Conservation (phyloP, 2,113 vertebrate genomes). For the Delphinus delphis region DNA sequence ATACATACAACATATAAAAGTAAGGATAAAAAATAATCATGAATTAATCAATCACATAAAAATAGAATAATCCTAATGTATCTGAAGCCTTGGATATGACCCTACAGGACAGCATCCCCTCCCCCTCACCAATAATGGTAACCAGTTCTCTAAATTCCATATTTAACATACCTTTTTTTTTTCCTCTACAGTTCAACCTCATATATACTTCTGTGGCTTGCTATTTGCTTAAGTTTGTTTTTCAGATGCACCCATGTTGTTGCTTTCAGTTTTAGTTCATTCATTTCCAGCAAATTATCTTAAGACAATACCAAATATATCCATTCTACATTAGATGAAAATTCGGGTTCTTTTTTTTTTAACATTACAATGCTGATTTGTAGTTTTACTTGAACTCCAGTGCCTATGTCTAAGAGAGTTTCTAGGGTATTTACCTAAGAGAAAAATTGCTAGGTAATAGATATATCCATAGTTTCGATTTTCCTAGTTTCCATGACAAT, state of each 20-base stretch:
- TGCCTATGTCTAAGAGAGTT: not conserved
- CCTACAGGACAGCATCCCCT: too few relatives aligned
- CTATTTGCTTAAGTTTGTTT: not conserved
- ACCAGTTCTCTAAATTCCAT: not conserved
- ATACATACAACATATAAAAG: not conserved
- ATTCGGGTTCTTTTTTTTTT: not conserved
- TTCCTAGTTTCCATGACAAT: not conserved
- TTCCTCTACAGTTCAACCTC: not conserved
- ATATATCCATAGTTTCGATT: not conserved
- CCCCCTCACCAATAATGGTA: not conserved
- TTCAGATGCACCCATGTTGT: not conserved
- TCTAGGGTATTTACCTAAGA: not conserved
- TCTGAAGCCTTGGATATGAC: not conserved
- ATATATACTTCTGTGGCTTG: not conserved
- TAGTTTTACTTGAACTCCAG: not conserved
- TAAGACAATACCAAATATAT: not conserved
- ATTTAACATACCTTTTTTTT: not conserved
- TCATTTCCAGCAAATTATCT: not conserved
- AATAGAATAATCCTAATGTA: not conserved
- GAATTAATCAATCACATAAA: not conserved
- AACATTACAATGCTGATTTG: not conserved
- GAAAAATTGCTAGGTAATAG: not conserved
- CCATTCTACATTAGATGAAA: not conserved
- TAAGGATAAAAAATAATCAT: not conserved
- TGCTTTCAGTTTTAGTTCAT: not conserved